Conservation (phyloP, 2,797 vertebrate genomes). For the Petrocephalus sullivani region DNA sequence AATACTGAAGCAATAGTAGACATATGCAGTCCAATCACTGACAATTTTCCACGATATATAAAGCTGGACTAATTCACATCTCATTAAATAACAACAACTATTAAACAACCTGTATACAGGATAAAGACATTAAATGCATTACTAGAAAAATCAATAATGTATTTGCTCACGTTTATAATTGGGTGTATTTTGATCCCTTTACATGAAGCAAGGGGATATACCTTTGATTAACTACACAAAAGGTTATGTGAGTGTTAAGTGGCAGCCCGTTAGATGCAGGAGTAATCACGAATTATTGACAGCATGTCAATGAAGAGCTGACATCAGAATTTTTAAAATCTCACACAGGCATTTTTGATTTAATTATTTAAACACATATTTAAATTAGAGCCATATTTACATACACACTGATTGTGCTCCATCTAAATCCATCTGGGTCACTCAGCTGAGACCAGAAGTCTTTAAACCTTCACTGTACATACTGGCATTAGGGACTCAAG, state of each 20-base stretch:
- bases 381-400: background rate
- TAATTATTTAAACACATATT: slow-evolving; percentile 3
- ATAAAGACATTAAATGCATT: background rate
- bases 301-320: background rate
- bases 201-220: background rate
- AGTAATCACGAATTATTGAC: background rate
- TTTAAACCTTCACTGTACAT: background rate
- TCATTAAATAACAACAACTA: too few species aligned
- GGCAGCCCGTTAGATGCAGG: background rate
- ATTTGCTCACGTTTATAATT: background rate
- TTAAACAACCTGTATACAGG: background rate
- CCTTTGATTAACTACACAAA: background rate
- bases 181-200: background rate
- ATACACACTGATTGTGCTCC: background rate
- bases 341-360: background rate
- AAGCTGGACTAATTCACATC: background rate
- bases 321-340: background rate
- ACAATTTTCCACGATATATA: background rate
- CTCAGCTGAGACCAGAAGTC: background rate
- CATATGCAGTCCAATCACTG: too few species aligned
- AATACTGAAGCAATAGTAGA: too few species aligned
- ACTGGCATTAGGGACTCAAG: background rate
- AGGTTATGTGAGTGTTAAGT: background rate
- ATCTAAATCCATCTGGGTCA: background rate
- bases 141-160: background rate